These are phyloP conservation scores for Netelia virgata DNA, from an alignment of 2,888 invertebrate genomes.

Conservation along the genomic window DNA sequence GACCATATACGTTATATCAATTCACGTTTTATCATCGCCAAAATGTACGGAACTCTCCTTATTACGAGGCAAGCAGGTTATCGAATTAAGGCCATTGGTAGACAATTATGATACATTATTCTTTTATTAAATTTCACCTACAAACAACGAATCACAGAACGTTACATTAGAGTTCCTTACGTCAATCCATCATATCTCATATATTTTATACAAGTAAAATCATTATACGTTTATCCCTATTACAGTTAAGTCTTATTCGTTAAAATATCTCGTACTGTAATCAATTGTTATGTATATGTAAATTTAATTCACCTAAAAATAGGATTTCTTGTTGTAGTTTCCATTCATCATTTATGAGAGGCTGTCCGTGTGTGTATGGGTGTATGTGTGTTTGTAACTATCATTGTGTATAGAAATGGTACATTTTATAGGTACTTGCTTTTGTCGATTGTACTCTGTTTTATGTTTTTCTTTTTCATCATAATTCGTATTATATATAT, in stretches of 20 bases:
- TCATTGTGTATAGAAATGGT: slow-evolving; percentile 80
- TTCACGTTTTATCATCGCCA: slow-evolving; percentile 48
- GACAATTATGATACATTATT: slow-evolving; percentile 82
- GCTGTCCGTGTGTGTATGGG: neutral
- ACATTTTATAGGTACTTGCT: slow-evolving; percentile 82
- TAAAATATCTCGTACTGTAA: slow-evolving; percentile 84
- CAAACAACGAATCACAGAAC: slow-evolving; percentile 85
- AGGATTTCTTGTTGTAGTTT: slow-evolving; percentile 77
- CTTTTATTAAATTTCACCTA: slow-evolving; percentile 85
- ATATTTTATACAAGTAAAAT: slow-evolving; percentile 85
- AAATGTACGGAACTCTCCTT: slow-evolving; percentile 31
- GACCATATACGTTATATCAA: slow-evolving; percentile 64
- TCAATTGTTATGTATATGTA: slow-evolving; percentile 82
- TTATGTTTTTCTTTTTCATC: slow-evolving; percentile 68
- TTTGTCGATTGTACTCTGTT: slow-evolving; percentile 83
- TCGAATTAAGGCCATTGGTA: neutral
- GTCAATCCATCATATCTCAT: slow-evolving; percentile 83
- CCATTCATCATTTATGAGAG: slow-evolving; percentile 78
- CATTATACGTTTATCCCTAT: slow-evolving; percentile 81
- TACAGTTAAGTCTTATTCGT: slow-evolving; percentile 84
- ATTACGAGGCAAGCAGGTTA: neutral
- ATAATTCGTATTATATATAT: slow-evolving; percentile 69
- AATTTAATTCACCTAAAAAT: slow-evolving; percentile 84
- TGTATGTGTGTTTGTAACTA: slow-evolving; percentile 36
- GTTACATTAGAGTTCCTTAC: slow-evolving; percentile 85